These are phyloP conservation scores for chimpanzee (Pan troglodytes) DNA, from an alignment of 2,113 vertebrate genomes.

Conservation along the genomic window NHGRI_mPanTro3-v2.1_pri NC_072420.2:34945501-34946000, in stretches of 20 bases:
- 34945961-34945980: constrained; percentile 63
- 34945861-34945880: constrained; percentile 76
- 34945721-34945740: constrained; percentile 71
- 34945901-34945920: constrained; percentile 77
- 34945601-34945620: background rate
- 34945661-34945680: constrained; percentile 53
- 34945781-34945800: constrained; percentile 74
- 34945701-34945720: constrained; percentile 50
- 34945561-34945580: too few species aligned
- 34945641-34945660: background rate
- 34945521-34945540: background rate
- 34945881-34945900: constrained; percentile 75
- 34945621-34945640: background rate
- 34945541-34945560: background rate
- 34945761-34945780: constrained; percentile 55
- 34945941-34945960: constrained; percentile 60
- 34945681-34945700: constrained; percentile 60
- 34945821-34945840: constrained; percentile 80
- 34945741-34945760: constrained; percentile 60
- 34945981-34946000: constrained; percentile 56
- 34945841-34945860: constrained; percentile 82
- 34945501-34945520: accelerated
- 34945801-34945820: constrained; percentile 82
- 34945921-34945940: constrained; percentile 71
- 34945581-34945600: background rate